A percentile compares a stretch with the other conserved stretches of the same genome.
Evolutionary conservation across 2,797 vertebrate species (phyloP).

Genomic region (Oreonectes daqikongensis): DNA sequence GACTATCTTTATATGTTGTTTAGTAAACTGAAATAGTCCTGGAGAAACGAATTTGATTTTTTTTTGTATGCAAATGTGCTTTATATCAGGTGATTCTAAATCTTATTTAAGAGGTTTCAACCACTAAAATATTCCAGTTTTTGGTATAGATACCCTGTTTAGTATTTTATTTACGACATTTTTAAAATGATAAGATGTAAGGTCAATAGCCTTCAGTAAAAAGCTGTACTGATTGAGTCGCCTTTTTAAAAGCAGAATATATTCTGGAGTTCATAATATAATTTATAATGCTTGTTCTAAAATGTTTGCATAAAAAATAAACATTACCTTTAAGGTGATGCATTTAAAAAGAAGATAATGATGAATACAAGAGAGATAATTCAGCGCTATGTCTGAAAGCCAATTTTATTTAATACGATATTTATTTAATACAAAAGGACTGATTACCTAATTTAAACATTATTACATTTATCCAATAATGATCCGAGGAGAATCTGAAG

Average conservation of each 20-base stretch:
- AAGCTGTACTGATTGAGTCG: neutral
- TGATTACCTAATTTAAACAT: conserved; percentile 22
- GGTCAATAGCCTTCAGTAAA: neutral
- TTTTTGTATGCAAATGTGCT: too few relatives aligned
- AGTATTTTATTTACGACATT: neutral
- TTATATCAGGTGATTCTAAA: neutral
- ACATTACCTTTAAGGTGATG: neutral
- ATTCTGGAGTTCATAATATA: neutral
- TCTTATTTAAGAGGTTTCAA: neutral
- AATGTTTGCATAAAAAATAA: conserved; percentile 8
- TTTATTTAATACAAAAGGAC: conserved; percentile 14
- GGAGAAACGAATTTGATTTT: too few relatives aligned
- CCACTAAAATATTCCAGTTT: neutral
- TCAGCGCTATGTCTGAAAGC: neutral
- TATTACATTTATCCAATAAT: conserved; percentile 22
- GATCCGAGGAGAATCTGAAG: neutral
- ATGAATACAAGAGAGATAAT: neutral
- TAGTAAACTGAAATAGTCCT: too few relatives aligned
- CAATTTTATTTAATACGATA: conserved; percentile 21
- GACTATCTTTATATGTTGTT: too few relatives aligned
- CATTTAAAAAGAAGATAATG: neutral
- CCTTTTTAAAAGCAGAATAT: neutral
- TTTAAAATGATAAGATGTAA: neutral
- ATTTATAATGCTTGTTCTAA: conserved; percentile 3
- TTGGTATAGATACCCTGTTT: neutral